Percentiles rank a stretch among this genome's conserved stretches.
These are phyloP conservation scores for Lophotriccus pileatus DNA, from an alignment of 2,797 vertebrate genomes.

Conservation along the genomic window DNA sequence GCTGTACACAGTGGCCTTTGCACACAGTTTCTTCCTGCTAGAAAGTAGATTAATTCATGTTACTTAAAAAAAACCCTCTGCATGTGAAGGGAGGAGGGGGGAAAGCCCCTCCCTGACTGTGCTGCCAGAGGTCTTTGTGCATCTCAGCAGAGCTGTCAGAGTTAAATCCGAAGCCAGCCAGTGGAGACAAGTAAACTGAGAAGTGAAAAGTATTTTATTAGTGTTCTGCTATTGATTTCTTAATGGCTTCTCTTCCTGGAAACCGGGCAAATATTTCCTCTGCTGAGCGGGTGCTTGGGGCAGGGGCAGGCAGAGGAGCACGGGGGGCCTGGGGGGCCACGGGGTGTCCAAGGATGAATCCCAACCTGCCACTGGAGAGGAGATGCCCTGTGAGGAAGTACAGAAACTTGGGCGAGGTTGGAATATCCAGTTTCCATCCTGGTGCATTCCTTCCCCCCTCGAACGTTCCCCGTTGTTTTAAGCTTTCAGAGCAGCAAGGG, in stretches of 20 bases:
- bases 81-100: not conserved
- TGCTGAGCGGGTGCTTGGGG: not conserved
- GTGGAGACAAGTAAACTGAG: not conserved
- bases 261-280: slow-evolving; percentile 25
- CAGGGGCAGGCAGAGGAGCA: not conserved
- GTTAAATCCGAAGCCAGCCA: not conserved
- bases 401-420: not conserved
- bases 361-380: not conserved
- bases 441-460: accelerated
- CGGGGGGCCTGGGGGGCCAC: not conserved
- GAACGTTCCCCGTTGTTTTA: not conserved
- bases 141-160: not conserved
- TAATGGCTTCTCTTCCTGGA: slow-evolving; percentile 63
- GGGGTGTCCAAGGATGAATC: not conserved
- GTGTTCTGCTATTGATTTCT: slow-evolving; percentile 53
- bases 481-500: not conserved
- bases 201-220: slow-evolving; percentile 42
- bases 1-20: not conserved
- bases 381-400: not conserved
- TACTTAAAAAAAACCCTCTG: not conserved
- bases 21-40: accelerated
- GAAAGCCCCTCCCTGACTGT: not conserved
- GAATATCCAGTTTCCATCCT: not conserved
- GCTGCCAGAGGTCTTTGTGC: not conserved
- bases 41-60: not conserved